Percentiles rank a stretch among this genome's conserved stretches.
phyloP scores from a whole-genome alignment of 2,797 vertebrate species.

The Scomberomorus guttatus region DNA sequence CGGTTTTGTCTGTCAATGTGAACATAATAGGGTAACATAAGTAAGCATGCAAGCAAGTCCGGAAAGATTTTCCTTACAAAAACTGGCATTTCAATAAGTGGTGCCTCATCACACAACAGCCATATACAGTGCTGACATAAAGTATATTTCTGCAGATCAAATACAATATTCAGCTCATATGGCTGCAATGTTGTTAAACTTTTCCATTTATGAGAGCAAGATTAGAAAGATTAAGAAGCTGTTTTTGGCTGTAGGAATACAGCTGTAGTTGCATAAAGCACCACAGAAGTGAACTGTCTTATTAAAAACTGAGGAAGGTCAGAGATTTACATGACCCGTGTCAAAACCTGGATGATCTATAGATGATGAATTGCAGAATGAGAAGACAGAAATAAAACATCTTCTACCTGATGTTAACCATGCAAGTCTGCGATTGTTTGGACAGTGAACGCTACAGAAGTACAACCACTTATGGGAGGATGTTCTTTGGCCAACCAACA shows the following conservation, averaged over 20 bases:
- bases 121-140: slow-evolving; percentile 5
- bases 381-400: slow-evolving; percentile 40
- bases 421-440: slow-evolving; percentile 54
- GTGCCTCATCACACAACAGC: neutral
- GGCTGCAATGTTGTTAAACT: neutral
- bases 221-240: slow-evolving; percentile 32
- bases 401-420: slow-evolving; percentile 53
- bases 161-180: slow-evolving; percentile 3
- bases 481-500: slow-evolving; percentile 78
- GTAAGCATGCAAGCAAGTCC: slow-evolving; percentile 12
- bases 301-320: slow-evolving; percentile 33
- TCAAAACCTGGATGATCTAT: slow-evolving; percentile 35
- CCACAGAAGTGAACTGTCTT: slow-evolving; percentile 21
- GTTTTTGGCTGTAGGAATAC: slow-evolving; percentile 39
- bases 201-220: slow-evolving; percentile 8
- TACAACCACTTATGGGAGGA: slow-evolving; percentile 70
- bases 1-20: slow-evolving; percentile 28
- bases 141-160: slow-evolving; percentile 15
- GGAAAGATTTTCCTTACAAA: slow-evolving; percentile 8
- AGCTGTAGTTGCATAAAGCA: slow-evolving; percentile 30
- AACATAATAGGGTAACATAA: slow-evolving; percentile 26
- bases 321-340: slow-evolving; percentile 46
- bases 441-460: slow-evolving; percentile 58
- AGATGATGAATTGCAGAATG: slow-evolving; percentile 52
- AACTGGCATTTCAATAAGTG: slow-evolving; percentile 6